Base-by-base conservation (phyloP, 2,888 invertebrate genomes). In the Melolontha melolontha region DNA sequence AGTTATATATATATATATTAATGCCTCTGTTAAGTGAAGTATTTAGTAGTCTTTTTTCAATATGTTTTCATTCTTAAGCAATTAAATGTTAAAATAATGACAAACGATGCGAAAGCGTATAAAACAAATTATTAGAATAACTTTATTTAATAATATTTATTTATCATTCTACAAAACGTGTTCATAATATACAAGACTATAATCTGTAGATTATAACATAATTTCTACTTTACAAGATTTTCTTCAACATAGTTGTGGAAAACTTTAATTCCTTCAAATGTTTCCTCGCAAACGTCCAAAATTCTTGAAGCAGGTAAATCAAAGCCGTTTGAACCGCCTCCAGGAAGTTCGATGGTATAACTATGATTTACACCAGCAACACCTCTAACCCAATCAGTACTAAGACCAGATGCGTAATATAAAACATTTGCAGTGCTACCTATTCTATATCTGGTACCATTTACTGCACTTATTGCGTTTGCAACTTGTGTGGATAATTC, bases 331-430 rank as follows among this genome's bases (percentile, higher is more conserved):
- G 75, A 72, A 5, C 79, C 73, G 14, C 89, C 86, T 65, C 87
- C 87, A 0, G 91, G 90, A 67, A 92, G 77, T 79, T 91, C 91
- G 75, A 88, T 85, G 2, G 90, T 90, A 71, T 88, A 90, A 0
- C 88, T 76, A n/a, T 91, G 79, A 0, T 87, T 86, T 51, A 90
- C 85, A 0, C 86, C 87, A 0, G 82, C 84, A 10, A 83, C 82
- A 0, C 76, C 86, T 76, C 87, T 87, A 0, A 88, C 88, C 79
- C 88, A 92, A 75, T 92, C 92, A 76, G 89, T 89, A 73, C 90
- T 86, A n/a, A 88, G 88, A 8, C 91, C 91, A 16, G 89, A 78
- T 0, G 88, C 87, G 0, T 83, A 80, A 72, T 90, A 83, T 0
- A 90, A 78, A 8, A 85, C 84, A 59, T 74, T 70, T 0, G 85